phyloP scores from a whole-genome alignment of 2,888 invertebrate species.

The Lasioglossum vierecki region DNA sequence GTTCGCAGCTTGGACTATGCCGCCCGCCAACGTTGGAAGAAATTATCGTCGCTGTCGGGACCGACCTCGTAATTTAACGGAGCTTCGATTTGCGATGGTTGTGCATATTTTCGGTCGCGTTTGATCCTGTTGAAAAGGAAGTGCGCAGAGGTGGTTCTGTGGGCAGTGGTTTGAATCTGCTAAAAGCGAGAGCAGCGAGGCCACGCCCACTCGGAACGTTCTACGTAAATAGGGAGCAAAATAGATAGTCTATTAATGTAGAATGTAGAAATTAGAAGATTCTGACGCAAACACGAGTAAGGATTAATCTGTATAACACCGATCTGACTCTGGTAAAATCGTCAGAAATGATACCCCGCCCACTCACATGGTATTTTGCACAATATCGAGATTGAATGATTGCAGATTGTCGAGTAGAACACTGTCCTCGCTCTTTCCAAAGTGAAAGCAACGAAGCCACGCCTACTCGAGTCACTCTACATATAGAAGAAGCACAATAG shows the following conservation, averaged over 20 bases:
- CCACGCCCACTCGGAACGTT: neutral
- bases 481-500: neutral
- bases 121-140: neutral
- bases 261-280: neutral
- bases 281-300: neutral
- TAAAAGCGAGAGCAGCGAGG: neutral
- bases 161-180: neutral
- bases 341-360: neutral
- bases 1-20: conserved; percentile 14
- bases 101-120: neutral
- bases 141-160: neutral
- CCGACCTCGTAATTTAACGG: neutral
- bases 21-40: neutral
- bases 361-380: no score
- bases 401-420: neutral
- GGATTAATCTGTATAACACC: neutral
- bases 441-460: neutral
- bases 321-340: neutral
- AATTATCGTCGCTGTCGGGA: neutral
- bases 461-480: neutral
- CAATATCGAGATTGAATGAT: neutral
- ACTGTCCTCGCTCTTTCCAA: neutral
- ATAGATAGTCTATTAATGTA: neutral
- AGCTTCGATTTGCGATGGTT: conserved; percentile 8
- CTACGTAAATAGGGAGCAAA: neutral